These are phyloP conservation scores for Pterophyllum scalare DNA, from an alignment of 2,113 vertebrate genomes.

Conservation along the genomic window DNA sequence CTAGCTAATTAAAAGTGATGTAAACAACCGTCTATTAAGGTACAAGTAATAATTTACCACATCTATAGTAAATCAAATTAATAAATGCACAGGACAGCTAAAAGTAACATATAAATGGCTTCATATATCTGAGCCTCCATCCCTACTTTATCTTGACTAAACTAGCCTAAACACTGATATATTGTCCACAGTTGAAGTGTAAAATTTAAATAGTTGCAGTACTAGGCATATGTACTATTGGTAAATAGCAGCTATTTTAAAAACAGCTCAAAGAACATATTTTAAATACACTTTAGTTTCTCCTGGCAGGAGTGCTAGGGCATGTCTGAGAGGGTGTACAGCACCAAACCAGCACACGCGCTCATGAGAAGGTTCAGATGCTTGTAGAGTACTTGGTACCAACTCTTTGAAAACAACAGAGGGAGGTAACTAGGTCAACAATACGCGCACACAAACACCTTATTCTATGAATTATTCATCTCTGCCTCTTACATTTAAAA, in stretches of 20 bases:
- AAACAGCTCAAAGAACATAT: neutral
- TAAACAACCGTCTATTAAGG: too few species aligned
- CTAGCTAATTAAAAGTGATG: too few species aligned
- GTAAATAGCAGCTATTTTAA: neutral
- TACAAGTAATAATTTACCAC: neutral
- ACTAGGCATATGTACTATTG: neutral
- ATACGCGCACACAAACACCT: conserved; percentile 45
- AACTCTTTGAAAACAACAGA: conserved; percentile 50
- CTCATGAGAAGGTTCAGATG: conserved; percentile 22
- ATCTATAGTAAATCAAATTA: neutral
- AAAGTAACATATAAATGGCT: neutral
- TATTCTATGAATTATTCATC: conserved; percentile 66
- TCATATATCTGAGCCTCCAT: neutral
- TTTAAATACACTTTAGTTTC: neutral
- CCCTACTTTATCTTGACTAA: neutral
- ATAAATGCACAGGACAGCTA: neutral
- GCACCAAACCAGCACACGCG: neutral
- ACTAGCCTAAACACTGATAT: neutral
- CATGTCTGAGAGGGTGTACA: neutral
- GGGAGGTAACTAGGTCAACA: conserved; percentile 62
- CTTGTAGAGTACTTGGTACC: neutral
- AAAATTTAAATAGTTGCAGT: neutral
- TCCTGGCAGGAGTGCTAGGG: neutral
- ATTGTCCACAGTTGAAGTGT: neutral
- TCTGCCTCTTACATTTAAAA: conserved; percentile 41